Base-by-base conservation (phyloP, 2,113 vertebrate species). In the Sigmodon hispidus region DNA sequence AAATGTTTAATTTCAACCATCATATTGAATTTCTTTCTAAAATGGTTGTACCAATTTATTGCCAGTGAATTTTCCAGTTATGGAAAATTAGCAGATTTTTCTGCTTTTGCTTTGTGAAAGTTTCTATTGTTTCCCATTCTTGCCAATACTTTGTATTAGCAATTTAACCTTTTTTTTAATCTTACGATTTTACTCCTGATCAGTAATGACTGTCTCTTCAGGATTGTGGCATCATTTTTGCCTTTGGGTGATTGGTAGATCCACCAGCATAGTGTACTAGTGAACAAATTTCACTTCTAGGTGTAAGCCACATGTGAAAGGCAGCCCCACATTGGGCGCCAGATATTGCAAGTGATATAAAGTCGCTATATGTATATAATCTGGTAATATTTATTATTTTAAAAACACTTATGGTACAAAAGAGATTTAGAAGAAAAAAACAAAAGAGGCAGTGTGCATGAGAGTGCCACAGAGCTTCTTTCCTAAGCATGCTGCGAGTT, bases 1-100 rank as follows among this genome's bases (percentile, higher is more conserved):
- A 26, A 59, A 81, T 93, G 75, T 65, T n/a, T 90, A 73, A 72
- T 93, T 93, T 94, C 67, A 61, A 43, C 92, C 87, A 76, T 65
- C 24, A 50, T 65, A n/a, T 90, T 75, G 34, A 76, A 57, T 63
- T 59, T n/a, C 63, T 79, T 95, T 93, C 65, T 13, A 87, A 75
- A 84, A 90, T 57, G 2, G 5, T 65, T 73, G 3, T 59, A 50
- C 34, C 21, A 50, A 0, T 61, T 95, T 87, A 36, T 50, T 87
- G 9, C 40, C 3, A 81, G 59, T 81, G 34, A 50, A 36, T 26
- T 90, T 93, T 81, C 29, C 9, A 59, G 10, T 45, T 86, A 65
- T 36, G 48, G 43, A 77, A 57, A 67, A 57, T 57, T 45, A 91
- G 21, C 76, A 70, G 29, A 7, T 86, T 92, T 84, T 75, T 26